phyloP scores from a whole-genome alignment of 2,797 vertebrate species.

The Hydrolagus colliei region DNA sequence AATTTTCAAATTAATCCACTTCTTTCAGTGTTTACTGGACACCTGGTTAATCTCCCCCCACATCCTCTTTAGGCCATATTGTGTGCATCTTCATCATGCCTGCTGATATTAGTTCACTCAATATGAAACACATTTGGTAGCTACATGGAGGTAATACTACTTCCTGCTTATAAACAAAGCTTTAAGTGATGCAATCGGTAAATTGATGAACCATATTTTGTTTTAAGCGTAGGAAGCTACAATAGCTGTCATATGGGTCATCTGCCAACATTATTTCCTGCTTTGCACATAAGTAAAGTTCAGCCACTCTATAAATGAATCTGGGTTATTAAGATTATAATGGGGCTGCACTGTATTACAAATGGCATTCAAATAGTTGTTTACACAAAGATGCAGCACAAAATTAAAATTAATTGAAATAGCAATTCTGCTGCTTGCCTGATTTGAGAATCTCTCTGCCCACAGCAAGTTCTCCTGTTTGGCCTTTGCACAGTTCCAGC shows the following conservation, averaged over 20 bases:
- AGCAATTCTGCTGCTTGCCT: slow-evolving; percentile 52
- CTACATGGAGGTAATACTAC: no score
- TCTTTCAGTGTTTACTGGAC: background rate
- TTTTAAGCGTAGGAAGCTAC: no score
- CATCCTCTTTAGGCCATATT: background rate
- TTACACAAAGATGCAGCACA: background rate
- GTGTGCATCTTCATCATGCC: background rate
- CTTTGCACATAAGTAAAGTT: no score
- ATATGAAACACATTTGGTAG: background rate
- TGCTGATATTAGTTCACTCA: background rate
- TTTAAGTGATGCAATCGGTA: no score
- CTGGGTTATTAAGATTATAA: no score
- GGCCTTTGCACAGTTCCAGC: slow-evolving; percentile 78
- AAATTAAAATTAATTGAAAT: background rate
- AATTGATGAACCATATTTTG: no score
- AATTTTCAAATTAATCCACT: background rate
- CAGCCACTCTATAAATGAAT: no score
- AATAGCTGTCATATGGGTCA: no score
- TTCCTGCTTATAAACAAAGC: no score
- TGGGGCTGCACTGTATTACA: no score
- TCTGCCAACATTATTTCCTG: background rate
- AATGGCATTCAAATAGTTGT: background rate
- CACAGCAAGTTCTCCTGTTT: slow-evolving; percentile 75
- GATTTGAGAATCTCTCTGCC: slow-evolving; percentile 83
- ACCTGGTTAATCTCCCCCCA: background rate